Evolutionary conservation across 2,797 vertebrate genomes (phyloP).

Genomic region (Mormyrus proboscirostris): DNA sequence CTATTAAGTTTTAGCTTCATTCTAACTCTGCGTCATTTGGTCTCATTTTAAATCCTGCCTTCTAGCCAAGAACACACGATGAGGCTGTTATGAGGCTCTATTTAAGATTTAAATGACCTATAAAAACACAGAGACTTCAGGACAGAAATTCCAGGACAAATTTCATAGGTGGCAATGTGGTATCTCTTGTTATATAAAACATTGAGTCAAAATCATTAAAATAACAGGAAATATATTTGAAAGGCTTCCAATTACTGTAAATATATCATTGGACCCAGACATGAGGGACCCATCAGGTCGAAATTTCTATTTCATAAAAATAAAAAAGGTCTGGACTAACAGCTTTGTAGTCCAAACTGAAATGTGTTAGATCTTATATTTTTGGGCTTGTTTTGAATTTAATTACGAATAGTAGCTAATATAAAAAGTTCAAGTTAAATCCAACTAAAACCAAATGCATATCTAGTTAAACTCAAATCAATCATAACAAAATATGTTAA

Average conservation of each 20-base stretch:
- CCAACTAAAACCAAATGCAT: not conserved
- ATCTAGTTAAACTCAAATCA: not conserved
- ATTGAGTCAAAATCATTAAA: not conserved
- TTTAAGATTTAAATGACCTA: not conserved
- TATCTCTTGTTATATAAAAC: not conserved
- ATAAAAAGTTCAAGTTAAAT: not conserved
- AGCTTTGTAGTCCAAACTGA: not conserved
- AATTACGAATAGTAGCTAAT: not conserved
- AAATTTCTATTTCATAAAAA: not conserved
- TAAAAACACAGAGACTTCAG: not conserved
- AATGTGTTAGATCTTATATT: not conserved
- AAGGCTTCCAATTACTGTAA: not conserved
- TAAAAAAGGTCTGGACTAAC: not conserved
- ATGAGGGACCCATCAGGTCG: not conserved
- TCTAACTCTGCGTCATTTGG: not conserved
- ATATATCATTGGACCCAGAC: not conserved
- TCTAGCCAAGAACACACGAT: not conserved
- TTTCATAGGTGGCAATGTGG: not conserved
- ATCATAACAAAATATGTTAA: not conserved
- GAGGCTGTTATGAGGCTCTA: not conserved
- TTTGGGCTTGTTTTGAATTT: not conserved
- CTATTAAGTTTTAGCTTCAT: not conserved
- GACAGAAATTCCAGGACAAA: conserved; percentile 3
- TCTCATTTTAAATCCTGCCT: not conserved
- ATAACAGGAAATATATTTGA: not conserved